These are phyloP conservation scores for Neoniphon sammara DNA, from an alignment of 2,797 vertebrate species.

Conservation along the genomic window DNA sequence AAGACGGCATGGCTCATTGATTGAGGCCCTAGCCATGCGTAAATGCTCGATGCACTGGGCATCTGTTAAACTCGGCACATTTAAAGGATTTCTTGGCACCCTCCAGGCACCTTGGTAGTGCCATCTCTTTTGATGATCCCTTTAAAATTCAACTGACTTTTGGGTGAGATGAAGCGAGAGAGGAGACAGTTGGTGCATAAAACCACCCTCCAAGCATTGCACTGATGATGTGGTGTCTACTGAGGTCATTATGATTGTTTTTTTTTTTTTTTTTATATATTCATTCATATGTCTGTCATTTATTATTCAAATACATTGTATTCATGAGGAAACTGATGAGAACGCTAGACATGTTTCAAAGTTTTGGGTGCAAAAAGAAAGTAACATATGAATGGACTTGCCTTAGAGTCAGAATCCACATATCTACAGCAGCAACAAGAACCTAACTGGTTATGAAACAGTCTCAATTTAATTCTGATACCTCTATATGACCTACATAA, in stretches of 20 bases:
- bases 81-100: constrained; percentile 55
- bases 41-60: constrained; percentile 25
- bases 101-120: constrained; percentile 41
- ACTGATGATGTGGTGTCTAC: background rate
- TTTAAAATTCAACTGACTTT: constrained; percentile 49
- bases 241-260: background rate
- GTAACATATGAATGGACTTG: no score
- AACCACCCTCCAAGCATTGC: constrained; percentile 12
- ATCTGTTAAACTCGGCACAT: constrained; percentile 58
- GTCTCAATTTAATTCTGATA: no score
- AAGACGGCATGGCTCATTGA: constrained; percentile 23
- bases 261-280: background rate
- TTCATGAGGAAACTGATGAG: no score
- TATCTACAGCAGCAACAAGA: no score
- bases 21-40: constrained; percentile 39
- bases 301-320: background rate
- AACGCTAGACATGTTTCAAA: no score
- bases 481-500: no score
- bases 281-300: background rate
- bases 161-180: constrained; percentile 21
- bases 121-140: constrained; percentile 46
- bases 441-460: no score
- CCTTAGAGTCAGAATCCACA: no score
- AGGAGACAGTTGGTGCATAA: background rate
- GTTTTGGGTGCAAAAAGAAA: no score